phyloP scores from a whole-genome alignment of 2,888 invertebrate genomes.

The Agrypnus murinus region DNA sequence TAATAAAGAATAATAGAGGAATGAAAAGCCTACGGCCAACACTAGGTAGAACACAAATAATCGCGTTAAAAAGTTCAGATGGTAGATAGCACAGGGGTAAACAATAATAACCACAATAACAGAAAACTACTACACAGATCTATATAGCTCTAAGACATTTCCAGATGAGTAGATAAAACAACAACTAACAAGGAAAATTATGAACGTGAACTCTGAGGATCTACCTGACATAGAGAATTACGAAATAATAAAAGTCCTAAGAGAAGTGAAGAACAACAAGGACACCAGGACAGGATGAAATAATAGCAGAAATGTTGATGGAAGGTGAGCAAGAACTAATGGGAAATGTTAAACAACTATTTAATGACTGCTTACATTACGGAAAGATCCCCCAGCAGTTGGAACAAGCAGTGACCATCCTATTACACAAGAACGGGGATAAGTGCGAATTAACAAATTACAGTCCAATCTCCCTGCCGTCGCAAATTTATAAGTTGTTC shows the following conservation, averaged over 20 bases:
- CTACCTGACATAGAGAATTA: not conserved
- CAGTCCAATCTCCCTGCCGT: too few species aligned
- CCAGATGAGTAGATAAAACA: not conserved
- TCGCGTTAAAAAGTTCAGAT: not conserved
- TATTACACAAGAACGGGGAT: too few species aligned
- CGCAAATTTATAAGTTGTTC: too few species aligned
- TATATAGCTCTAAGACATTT: too few species aligned
- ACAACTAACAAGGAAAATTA: slow-evolving; percentile 1
- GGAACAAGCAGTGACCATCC: too few species aligned
- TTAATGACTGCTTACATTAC: not conserved
- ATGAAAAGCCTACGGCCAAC: not conserved
- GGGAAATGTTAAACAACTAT: too few species aligned
- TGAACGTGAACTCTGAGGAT: not conserved
- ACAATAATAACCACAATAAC: too few species aligned
- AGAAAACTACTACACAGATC: too few species aligned
- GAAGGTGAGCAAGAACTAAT: too few species aligned
- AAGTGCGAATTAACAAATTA: too few species aligned
- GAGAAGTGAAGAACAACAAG: not conserved
- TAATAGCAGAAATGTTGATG: too few species aligned
- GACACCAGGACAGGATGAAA: not conserved
- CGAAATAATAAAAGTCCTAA: not conserved
- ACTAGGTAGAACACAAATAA: not conserved
- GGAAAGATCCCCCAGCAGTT: too few species aligned
- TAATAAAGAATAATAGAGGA: not conserved
- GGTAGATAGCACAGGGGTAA: not conserved